A percentile compares a stretch with the other conserved stretches of the same genome.
phyloP scores from a whole-genome alignment of 2,888 invertebrate species.

The Anticlea derivata region DNA sequence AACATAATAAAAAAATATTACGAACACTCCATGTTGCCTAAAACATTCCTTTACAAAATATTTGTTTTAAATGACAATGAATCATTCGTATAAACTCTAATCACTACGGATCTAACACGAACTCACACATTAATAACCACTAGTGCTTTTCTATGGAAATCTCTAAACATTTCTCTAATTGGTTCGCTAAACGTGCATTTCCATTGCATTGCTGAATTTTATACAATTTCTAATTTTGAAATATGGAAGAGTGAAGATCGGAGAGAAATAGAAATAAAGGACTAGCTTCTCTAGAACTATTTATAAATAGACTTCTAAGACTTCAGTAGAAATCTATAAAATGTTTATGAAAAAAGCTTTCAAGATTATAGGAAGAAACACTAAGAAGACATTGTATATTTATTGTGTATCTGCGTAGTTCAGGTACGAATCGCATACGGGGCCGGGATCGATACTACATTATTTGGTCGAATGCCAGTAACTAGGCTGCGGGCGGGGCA shows the following conservation, averaged over 20 bases:
- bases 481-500: slow-evolving; percentile 38
- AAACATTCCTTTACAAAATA: slow-evolving; percentile 66
- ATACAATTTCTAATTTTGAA: slow-evolving; percentile 62
- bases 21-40: slow-evolving; percentile 70
- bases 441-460: slow-evolving; percentile 35
- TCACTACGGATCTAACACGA: slow-evolving; percentile 61
- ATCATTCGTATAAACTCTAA: slow-evolving; percentile 49
- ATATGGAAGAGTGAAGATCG: slow-evolving; percentile 82
- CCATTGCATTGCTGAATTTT: slow-evolving; percentile 53
- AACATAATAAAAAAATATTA: slow-evolving; percentile 45
- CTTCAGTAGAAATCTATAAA: slow-evolving; percentile 29
- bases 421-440: slow-evolving; percentile 32
- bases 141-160: slow-evolving; percentile 67
- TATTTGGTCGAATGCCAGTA: slow-evolving; percentile 33
- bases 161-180: slow-evolving; percentile 61
- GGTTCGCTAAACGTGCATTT: slow-evolving; percentile 75
- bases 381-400: slow-evolving; percentile 45
- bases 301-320: slow-evolving; percentile 48
- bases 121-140: slow-evolving; percentile 66
- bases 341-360: slow-evolving; percentile 28
- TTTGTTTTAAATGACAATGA: slow-evolving; percentile 29
- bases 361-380: slow-evolving; percentile 24
- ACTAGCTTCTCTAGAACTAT: slow-evolving; percentile 65
- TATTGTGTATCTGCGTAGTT: slow-evolving; percentile 47
- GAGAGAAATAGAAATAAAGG: slow-evolving; percentile 59